phyloP scores from a whole-genome alignment of 2,113 vertebrate genomes.

The Stigmatopora argus region DNA sequence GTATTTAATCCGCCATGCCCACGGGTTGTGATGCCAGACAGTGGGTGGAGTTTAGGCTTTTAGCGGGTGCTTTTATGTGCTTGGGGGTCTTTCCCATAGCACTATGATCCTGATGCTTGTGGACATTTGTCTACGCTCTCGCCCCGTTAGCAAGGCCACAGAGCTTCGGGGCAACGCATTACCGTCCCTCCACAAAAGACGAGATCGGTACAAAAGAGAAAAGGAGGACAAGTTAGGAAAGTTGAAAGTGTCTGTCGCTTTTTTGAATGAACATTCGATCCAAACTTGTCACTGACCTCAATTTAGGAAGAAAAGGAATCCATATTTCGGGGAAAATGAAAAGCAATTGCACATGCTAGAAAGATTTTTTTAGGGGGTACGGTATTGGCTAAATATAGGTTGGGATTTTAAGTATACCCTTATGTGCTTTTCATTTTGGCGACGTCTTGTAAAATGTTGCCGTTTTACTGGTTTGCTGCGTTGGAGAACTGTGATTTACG shows the following conservation, averaged over 20 bases:
- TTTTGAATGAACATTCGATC: constrained; percentile 22
- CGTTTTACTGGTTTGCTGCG: constrained; percentile 7
- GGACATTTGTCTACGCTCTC: constrained; percentile 51
- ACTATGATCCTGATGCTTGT: constrained; percentile 58
- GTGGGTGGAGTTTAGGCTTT: constrained; percentile 24
- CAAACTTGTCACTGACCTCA: constrained; percentile 32
- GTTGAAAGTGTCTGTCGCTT: constrained; percentile 43
- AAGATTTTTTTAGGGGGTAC: not conserved
- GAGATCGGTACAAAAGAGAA: constrained; percentile 45
- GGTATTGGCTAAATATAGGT: not conserved
- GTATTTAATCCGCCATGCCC: constrained; percentile 13
- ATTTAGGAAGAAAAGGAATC: constrained; percentile 3
- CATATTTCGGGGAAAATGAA: not conserved
- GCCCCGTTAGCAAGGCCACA: constrained; percentile 35
- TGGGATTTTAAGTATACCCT: not conserved
- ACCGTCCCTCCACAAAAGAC: constrained; percentile 60
- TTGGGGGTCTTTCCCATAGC: constrained; percentile 34
- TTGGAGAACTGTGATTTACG: constrained; percentile 27
- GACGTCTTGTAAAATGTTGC: not conserved
- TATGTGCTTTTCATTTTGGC: not conserved
- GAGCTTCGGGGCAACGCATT: constrained; percentile 56
- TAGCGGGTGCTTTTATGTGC: constrained; percentile 29
- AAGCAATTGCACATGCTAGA: not conserved
- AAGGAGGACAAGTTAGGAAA: constrained; percentile 40
- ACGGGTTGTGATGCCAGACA: constrained; percentile 27